Evolutionary conservation across 2,888 invertebrate species (phyloP).

Genomic region (Nomada flava): DNA sequence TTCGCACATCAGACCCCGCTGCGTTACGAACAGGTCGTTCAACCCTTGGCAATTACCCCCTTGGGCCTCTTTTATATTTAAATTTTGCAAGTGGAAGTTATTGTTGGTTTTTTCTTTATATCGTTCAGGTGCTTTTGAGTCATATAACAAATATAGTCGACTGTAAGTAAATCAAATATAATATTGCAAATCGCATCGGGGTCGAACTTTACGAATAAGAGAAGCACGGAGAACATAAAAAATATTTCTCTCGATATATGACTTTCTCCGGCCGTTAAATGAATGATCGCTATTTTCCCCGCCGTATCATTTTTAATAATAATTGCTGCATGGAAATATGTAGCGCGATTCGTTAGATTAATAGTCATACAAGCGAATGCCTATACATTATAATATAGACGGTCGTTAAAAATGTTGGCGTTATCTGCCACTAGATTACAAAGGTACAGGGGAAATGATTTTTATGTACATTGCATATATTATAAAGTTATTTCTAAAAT

Average conservation of each 20-base stretch:
- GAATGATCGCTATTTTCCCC: constrained; percentile 1
- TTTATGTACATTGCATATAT: neutral
- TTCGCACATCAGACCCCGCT: constrained; percentile 80
- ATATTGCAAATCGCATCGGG: constrained; percentile 48
- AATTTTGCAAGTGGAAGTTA: neutral
- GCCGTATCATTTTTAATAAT: constrained; percentile 15
- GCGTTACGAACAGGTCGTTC: constrained; percentile 71
- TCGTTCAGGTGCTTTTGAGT: constrained; percentile 8
- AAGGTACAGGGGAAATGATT: neutral
- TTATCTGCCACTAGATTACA: too few relatives aligned
- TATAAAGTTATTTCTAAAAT: neutral
- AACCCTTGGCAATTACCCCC: constrained; percentile 44
- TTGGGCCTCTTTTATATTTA: constrained; percentile 32
- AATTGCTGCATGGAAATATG: neutral
- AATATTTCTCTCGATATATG: constrained; percentile 43
- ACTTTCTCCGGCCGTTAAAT: constrained; percentile 34
- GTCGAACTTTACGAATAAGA: constrained; percentile 58
- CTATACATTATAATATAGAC: too few relatives aligned
- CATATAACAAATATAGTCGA: constrained; percentile 13
- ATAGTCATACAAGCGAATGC: neutral
- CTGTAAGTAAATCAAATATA: constrained; percentile 38
- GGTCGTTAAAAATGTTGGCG: too few relatives aligned
- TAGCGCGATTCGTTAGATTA: neutral
- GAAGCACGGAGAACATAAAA: constrained; percentile 32
- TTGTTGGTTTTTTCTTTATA: neutral